A percentile compares a stretch with the other conserved stretches of the same genome.
These are phyloP conservation scores for Adineta ricciae DNA, from an alignment of 2,888 invertebrate genomes.

Conservation along the genomic window DNA sequence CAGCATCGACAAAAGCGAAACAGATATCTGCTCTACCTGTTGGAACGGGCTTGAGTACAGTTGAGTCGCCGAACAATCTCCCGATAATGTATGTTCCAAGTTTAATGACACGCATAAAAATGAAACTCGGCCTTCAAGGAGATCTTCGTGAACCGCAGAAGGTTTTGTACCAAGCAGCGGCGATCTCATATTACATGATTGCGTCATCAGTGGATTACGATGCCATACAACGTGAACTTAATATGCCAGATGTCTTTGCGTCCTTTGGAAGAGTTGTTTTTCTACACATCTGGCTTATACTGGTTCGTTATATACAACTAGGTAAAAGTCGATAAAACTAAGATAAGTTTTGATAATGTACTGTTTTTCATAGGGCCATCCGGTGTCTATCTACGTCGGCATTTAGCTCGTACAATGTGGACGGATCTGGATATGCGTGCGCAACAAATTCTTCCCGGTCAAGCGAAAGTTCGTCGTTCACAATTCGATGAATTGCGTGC, in stretches of 20 bases:
- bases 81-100: constrained; percentile 22
- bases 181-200: constrained; percentile 24
- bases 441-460: constrained; percentile 22
- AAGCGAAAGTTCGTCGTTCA: constrained; percentile 19
- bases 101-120: constrained; percentile 24
- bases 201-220: constrained; percentile 28
- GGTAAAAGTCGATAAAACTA: background rate
- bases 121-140: constrained; percentile 27
- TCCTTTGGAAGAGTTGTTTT: constrained; percentile 27
- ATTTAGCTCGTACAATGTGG: constrained; percentile 32
- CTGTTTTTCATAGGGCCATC: background rate
- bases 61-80: background rate
- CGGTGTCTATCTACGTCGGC: constrained; percentile 26
- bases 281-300: constrained; percentile 31
- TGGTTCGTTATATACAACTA: constrained; percentile 29
- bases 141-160: constrained; percentile 26
- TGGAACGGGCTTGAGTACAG: background rate
- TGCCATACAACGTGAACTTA: constrained; percentile 22
- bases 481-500: constrained; percentile 23
- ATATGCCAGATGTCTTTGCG: constrained; percentile 29
- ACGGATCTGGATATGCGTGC: constrained; percentile 29
- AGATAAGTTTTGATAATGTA: no score
- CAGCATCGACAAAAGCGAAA: background rate
- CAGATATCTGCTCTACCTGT: background rate
- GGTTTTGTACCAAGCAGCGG: constrained; percentile 21